These are phyloP conservation scores for Coregonus sp. DNA, from an alignment of 2,797 vertebrate genomes.

Conservation along the genomic window DNA sequence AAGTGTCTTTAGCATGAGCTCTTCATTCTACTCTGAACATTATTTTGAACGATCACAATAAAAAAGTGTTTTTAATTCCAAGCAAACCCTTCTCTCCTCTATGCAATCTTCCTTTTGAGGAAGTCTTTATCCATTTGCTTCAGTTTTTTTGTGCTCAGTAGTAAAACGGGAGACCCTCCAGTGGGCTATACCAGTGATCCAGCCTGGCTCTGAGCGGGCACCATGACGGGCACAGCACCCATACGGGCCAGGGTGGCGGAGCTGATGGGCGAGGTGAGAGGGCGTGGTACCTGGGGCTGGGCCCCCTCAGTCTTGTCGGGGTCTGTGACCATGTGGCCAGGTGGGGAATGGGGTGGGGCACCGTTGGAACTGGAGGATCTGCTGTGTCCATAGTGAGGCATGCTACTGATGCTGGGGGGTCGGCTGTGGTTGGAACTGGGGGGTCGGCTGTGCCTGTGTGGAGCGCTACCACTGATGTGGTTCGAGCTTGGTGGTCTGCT, in stretches of 20 bases:
- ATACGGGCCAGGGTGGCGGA: slow-evolving; percentile 77
- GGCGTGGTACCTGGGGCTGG: slow-evolving; percentile 72
- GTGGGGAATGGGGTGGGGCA: slow-evolving; percentile 58
- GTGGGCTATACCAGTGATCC: slow-evolving; percentile 88
- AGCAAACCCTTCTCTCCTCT: slow-evolving; percentile 43
- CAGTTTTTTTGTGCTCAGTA: background rate
- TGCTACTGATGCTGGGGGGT: background rate
- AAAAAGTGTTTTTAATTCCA: slow-evolving; percentile 49
- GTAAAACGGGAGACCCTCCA: background rate
- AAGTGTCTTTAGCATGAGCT: slow-evolving; percentile 17
- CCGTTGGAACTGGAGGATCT: background rate
- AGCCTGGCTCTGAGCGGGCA: slow-evolving; percentile 86
- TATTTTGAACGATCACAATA: background rate
- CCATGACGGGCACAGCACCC: slow-evolving; percentile 84
- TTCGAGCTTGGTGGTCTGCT: background rate
- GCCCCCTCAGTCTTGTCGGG: slow-evolving; percentile 75
- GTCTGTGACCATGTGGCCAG: slow-evolving; percentile 49
- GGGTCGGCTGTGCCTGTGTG: background rate
- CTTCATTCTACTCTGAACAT: background rate
- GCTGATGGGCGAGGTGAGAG: slow-evolving; percentile 53
- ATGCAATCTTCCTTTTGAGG: background rate
- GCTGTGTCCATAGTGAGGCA: background rate
- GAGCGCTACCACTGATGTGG: background rate
- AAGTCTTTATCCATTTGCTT: background rate
- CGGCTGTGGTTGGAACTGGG: background rate